Base-by-base conservation (phyloP, 2,113 vertebrate genomes). In the Ceratotherium simum region DNA sequence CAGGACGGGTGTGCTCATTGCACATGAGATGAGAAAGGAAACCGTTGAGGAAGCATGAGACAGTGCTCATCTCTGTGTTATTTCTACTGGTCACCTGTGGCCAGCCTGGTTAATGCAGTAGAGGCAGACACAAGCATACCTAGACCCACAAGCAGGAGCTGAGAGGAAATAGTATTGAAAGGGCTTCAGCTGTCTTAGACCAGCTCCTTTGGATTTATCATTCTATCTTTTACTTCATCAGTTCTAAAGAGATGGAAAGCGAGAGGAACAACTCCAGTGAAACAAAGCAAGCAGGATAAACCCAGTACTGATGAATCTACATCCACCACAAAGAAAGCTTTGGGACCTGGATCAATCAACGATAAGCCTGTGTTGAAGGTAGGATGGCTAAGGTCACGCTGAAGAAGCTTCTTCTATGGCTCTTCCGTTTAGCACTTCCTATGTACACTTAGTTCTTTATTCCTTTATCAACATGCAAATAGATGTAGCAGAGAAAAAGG, bases 221-320 rank as follows among this genome's bases (percentile, higher is more conserved):
- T 80, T 7, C 27, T 60, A 33, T 51, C 23, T 58, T 80, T 80
- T 64, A 25, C 51, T 72, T 8, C 14, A 70, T 72, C 56, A 91
- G 81, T 17, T 91, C 6, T 2, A 6, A 91, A 1, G 33, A 54
- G 10, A 64, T 12, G 2, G 11, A 42, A 10, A 18, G 20, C 0
- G 67, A 42, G 42, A 46, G 20, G 6, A 18, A 36, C 10, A 39
- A 21, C 46, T 33, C 8, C 48, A 20, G 16, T 0, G 5, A 12
- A 70, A 60, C 86, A 42, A 2, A 70, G 0, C 21, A 65, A 16
- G 27, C n/a, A 42, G n/a, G 16, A n/a, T 4, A 10, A 2, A 4
- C 3, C 82, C 36, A 21, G 36, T 21, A 39, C 14, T n/a, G 13
- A 11, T 0, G 36, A 33, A 27, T 25, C 91, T 12, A 27, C n/a